Evolutionary conservation across 2,888 invertebrate species (phyloP).

Genomic region (Acleris literana): DNA sequence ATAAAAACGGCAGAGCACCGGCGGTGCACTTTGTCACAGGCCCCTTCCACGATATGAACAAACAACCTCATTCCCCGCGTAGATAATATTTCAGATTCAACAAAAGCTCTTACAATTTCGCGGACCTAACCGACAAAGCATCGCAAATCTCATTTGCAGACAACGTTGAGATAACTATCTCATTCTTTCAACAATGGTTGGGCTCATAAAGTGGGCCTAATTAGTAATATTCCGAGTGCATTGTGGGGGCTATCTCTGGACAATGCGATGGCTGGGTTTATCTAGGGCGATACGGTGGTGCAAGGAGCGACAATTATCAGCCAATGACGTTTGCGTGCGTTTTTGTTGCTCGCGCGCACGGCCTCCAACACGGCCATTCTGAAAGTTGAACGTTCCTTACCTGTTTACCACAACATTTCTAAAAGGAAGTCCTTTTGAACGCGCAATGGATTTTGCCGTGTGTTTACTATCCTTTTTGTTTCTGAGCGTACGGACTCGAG

Average conservation of each 20-base stretch:
- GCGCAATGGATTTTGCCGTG: slow-evolving; percentile 32
- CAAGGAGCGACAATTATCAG: slow-evolving; percentile 78
- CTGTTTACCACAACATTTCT: slow-evolving; percentile 26
- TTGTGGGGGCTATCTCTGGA: slow-evolving; percentile 75
- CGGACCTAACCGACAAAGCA: slow-evolving; percentile 78
- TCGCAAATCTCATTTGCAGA: slow-evolving; percentile 82
- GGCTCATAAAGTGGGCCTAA: slow-evolving; percentile 81
- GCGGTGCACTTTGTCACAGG: slow-evolving; percentile 34
- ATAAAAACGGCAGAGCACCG: slow-evolving; percentile 28
- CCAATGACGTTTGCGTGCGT: slow-evolving; percentile 63
- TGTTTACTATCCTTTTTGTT: slow-evolving; percentile 39
- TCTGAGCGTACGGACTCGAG: slow-evolving; percentile 43
- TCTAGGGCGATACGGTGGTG: slow-evolving; percentile 79
- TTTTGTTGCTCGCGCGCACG: slow-evolving; percentile 47
- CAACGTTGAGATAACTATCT: slow-evolving; percentile 80
- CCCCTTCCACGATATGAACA: slow-evolving; percentile 40
- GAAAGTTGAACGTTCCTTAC: slow-evolving; percentile 49
- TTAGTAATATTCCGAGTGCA: slow-evolving; percentile 82
- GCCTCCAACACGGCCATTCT: slow-evolving; percentile 32
- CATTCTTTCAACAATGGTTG: slow-evolving; percentile 81
- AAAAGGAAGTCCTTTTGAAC: slow-evolving; percentile 22
- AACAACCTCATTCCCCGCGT: slow-evolving; percentile 53
- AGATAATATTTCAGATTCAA: slow-evolving; percentile 72
- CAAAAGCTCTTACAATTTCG: slow-evolving; percentile 74
- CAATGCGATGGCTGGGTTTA: slow-evolving; percentile 79